Base-by-base conservation (phyloP, 2,113 vertebrate genomes). In the Burhinus oedicnemus region DNA sequence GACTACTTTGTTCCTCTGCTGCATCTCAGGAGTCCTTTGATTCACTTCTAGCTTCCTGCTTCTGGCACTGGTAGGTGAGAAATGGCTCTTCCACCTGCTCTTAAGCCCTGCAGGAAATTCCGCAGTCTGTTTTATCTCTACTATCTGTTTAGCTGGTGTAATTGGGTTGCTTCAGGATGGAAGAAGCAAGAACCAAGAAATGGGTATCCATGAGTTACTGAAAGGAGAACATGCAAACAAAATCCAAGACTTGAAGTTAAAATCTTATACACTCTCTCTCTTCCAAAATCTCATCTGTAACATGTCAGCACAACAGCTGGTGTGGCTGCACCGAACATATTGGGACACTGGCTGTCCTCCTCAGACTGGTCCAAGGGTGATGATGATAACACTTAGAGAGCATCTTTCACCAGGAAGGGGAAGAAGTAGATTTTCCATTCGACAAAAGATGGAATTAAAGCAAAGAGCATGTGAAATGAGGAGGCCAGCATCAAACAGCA, bases 1-100 rank as follows among this genome's bases (percentile, higher is more conserved):
- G 61, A 58, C 54, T 62, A 32, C 75, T 91, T 76, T 62, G 38
- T 72, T 84, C 40, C 52, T 90, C 57, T 75, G 34, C 54, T 79
- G 19, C 57, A 75, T 69, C 75, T 83, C 87, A 81, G 57, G 45
- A 95, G 34, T 55, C 49, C 81, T 97, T 92, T 93, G 80, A 94
- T 89, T 94, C 69, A 91, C 58, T 93, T 91, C 81, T 87, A 71
- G 38, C 68, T 82, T 83, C 75, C 78, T 95, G 40, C 36, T 89
- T 60, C 79, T 91, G 93, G 77, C 86, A 83, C 42, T 70, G 21
- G 62, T 71, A 78, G 75, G 89, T 96, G 79, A 97, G 94, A 96
- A 97, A 97, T 78, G 54, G 27, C 32, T 34, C 62, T 92, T 94
- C 45, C 89, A 75, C 77, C 83, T 86, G 81, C 45, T 61, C 49